Evolutionary conservation across 2,888 invertebrate genomes (phyloP), one percentile per base, ranked within the genome.

Genomic region (Hirtodrosophila duncani): DNA sequence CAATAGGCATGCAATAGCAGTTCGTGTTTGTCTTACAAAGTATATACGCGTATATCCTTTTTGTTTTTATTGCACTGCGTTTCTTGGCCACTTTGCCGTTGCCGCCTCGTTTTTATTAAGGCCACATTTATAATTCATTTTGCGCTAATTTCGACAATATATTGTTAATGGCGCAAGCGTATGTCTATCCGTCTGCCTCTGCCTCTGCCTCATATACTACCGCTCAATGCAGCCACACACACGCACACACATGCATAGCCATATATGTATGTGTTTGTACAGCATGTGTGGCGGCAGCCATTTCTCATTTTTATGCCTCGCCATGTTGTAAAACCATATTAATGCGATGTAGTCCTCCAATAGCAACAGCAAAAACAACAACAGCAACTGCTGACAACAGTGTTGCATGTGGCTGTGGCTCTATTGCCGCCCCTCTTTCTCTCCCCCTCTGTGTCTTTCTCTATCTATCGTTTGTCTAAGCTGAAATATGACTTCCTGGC

Each of bases 401-500:
- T 64, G 72, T 68, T 70, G 66, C 75, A 79, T 71, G 72, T 51
- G 51, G 38, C 34, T 41, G 23, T 37, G 21, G 23, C 56, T 56
- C 38, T 45, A 56, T 56, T 33, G 18, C 55, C 56, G 36, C 31
- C 36, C 36, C 18, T 9, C 30, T 8, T 14, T 2, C 16, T 1
- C 41, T 38, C 9, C 3, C 11, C n/a, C 44, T 24, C 23, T 29
- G 18, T 27, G 31, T 18, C 34, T 31, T 24, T 13, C 11, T 21
- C 14, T 7, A 14, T 38, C 60, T 75, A 30, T 61, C 68, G 78
- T 75, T 77, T 80, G 75, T 72, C 75, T 80, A 80, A 75, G 78
- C 75, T 75, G 64, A 75, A 72, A 77, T 68, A 75, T 80, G 74
- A 77, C 69, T 80, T 75, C 80, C 75, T 80, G 80, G 62, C 60